These are phyloP conservation scores for Geophilus truncorum DNA, from an alignment of 2,888 invertebrate genomes.

Conservation along the genomic window DNA sequence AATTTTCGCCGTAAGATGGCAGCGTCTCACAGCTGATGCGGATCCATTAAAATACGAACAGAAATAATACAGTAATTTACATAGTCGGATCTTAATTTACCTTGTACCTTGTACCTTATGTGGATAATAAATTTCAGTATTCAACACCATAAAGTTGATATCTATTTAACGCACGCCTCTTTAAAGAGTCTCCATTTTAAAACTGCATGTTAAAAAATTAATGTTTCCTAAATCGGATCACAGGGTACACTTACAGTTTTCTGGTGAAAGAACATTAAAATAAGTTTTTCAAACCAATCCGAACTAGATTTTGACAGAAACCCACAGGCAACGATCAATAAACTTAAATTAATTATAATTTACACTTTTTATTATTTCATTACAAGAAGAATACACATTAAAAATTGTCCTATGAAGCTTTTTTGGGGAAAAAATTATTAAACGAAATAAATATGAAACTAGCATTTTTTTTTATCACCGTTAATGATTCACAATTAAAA, in stretches of 20 bases:
- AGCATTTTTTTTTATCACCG: background rate
- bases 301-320: background rate
- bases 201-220: background rate
- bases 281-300: background rate
- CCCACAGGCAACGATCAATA: background rate
- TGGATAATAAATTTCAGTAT: too few relatives aligned
- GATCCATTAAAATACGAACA: too few relatives aligned
- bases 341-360: background rate
- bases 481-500: background rate
- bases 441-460: background rate
- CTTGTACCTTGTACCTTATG: too few relatives aligned
- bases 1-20: too few relatives aligned
- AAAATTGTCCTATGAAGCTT: conserved; percentile 17
- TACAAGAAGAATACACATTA: conserved; percentile 18
- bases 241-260: background rate
- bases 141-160: too few relatives aligned
- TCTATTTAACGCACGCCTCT: too few relatives aligned
- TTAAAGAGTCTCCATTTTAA: background rate
- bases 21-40: too few relatives aligned
- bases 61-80: too few relatives aligned
- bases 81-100: too few relatives aligned
- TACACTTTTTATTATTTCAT: conserved; percentile 18
- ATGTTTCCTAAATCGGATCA: background rate
- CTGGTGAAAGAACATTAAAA: too few relatives aligned
- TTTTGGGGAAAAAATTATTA: background rate